phyloP scores from a whole-genome alignment of 2,113 vertebrate genomes.

The Casuarius casuarius region DNA sequence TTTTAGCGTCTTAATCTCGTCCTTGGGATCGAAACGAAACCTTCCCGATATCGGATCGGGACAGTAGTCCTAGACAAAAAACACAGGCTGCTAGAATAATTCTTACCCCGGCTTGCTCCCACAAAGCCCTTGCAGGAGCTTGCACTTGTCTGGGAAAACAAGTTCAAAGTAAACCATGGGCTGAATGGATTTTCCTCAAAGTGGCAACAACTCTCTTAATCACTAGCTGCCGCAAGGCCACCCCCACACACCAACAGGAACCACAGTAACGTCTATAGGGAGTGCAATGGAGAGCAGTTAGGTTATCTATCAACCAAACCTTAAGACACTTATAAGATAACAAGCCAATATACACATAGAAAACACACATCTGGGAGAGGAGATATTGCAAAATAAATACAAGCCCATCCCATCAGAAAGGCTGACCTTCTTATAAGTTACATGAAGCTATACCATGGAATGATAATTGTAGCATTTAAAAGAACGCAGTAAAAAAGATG shows the following conservation, averaged over 20 bases:
- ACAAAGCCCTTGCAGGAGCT: not conserved
- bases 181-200: not conserved
- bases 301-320: not conserved
- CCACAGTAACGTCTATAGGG: rapidly evolving
- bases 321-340: not conserved
- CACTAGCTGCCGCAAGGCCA: not conserved
- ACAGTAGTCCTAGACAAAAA: not conserved
- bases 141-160: not conserved
- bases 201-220: not conserved
- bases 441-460: rapidly evolving
- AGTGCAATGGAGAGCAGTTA: not conserved
- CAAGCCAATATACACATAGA: rapidly evolving
- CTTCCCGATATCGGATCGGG: too few relatives aligned
- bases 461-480: not conserved
- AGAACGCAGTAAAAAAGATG: not conserved
- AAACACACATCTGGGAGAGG: not conserved
- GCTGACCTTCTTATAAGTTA: rapidly evolving
- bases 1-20: too few relatives aligned
- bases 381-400: not conserved
- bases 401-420: rapidly evolving
- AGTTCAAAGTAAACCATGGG: not conserved
- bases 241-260: not conserved
- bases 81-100: not conserved
- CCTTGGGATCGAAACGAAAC: too few relatives aligned
- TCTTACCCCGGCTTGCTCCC: not conserved